Evolutionary conservation across 2,888 invertebrate genomes (phyloP).

Genomic region (Pyralis farinalis): DNA sequence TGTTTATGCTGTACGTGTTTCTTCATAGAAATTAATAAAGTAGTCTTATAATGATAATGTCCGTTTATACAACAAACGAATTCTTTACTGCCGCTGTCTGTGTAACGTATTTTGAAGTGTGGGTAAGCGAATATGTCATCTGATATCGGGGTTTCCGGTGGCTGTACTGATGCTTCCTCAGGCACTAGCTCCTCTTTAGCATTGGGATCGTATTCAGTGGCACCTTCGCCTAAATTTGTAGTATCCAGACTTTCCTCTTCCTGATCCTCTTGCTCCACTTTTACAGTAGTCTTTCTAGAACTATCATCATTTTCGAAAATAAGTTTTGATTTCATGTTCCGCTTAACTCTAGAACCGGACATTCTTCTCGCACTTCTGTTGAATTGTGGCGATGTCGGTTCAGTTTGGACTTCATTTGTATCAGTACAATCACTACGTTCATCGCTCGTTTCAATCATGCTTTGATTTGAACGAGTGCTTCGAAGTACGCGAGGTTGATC

Average conservation of each 20-base stretch:
- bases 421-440: slow-evolving; percentile 34
- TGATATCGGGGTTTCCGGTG: not conserved
- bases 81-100: slow-evolving; percentile 50
- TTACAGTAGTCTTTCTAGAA: slow-evolving; percentile 19
- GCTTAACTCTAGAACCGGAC: slow-evolving; percentile 6
- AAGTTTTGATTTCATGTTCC: slow-evolving; percentile 49
- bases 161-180: not conserved
- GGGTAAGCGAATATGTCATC: slow-evolving; percentile 26
- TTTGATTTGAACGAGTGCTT: slow-evolving; percentile 42
- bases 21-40: slow-evolving; percentile 65
- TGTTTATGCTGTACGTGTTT: slow-evolving; percentile 66
- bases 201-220: slow-evolving; percentile 7
- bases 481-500: slow-evolving; percentile 34
- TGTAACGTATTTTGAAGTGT: slow-evolving; percentile 54
- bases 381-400: slow-evolving; percentile 11
- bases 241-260: slow-evolving; percentile 2
- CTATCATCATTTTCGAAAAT: slow-evolving; percentile 55
- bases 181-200: not conserved
- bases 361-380: not conserved
- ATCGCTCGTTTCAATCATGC: slow-evolving; percentile 30
- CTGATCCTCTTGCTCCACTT: slow-evolving; percentile 7
- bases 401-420: slow-evolving; percentile 20
- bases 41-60: slow-evolving; percentile 54
- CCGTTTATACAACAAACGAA: slow-evolving; percentile 67
- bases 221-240: not conserved